Conservation (phyloP, 2,888 invertebrate genomes). For the Parnassius mnemosyne region DNA sequence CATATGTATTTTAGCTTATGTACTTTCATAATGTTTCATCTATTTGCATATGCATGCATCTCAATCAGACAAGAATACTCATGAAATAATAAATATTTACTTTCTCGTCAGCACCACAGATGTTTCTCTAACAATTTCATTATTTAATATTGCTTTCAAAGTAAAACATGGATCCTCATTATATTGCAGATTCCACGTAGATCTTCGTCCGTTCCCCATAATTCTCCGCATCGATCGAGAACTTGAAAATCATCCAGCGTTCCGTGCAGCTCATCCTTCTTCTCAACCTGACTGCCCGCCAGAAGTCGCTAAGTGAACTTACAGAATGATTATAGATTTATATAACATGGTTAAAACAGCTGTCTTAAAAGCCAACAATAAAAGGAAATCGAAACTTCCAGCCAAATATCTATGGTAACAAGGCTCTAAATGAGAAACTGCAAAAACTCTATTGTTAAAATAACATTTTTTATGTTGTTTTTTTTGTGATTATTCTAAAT, state of each 20-base stretch:
- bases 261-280: slow-evolving; percentile 94
- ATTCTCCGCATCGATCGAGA: slow-evolving; percentile 93
- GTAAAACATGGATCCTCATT: background rate
- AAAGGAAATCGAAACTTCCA: slow-evolving; percentile 7
- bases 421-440: background rate
- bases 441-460: background rate
- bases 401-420: slow-evolving; percentile 1
- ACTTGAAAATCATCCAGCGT: slow-evolving; percentile 92
- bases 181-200: slow-evolving; percentile 90
- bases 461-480: background rate
- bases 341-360: slow-evolving; percentile 1
- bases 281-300: slow-evolving; percentile 97
- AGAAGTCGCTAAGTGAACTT: slow-evolving; percentile 86
- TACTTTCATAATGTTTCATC: too few species aligned
- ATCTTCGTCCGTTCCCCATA: slow-evolving; percentile 93
- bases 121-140: too few species aligned
- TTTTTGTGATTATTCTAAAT: too few species aligned
- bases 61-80: too few species aligned
- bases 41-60: too few species aligned
- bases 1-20: too few species aligned
- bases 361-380: slow-evolving; percentile 1
- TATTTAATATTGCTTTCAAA: background rate
- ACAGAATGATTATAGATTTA: background rate
- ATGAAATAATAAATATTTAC: too few species aligned
- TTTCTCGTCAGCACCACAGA: too few species aligned